phyloP scores from a whole-genome alignment of 2,797 vertebrate genomes.

The Oreonectes daqikongensis region DNA sequence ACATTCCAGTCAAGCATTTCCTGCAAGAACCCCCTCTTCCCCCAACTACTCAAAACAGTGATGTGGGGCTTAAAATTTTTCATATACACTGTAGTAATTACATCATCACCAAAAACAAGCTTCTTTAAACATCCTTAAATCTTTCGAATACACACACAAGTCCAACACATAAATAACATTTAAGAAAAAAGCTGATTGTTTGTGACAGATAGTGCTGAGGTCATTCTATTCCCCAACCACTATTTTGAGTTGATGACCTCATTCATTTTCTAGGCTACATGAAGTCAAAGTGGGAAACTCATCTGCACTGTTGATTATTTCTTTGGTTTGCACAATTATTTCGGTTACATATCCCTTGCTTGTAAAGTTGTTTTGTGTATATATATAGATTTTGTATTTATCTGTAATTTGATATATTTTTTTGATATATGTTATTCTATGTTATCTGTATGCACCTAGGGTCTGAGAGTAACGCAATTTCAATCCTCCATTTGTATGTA shows the following conservation, averaged over 20 bases:
- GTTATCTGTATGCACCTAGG: too few species aligned
- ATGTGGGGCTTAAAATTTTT: background rate
- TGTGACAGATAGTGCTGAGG: constrained; percentile 27
- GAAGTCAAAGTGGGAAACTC: constrained; percentile 24
- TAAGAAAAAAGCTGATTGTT: constrained; percentile 14
- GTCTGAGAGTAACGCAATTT: too few species aligned
- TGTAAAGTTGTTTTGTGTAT: too few species aligned
- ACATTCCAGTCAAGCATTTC: constrained; percentile 28
- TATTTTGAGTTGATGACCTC: constrained; percentile 18
- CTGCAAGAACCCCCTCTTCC: background rate
- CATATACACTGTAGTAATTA: too few species aligned
- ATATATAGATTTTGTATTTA: too few species aligned
- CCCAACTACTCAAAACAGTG: background rate
- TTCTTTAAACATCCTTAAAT: background rate
- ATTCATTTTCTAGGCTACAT: constrained; percentile 6
- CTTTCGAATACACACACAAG: background rate
- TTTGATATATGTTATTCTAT: too few species aligned
- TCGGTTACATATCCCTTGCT: too few species aligned
- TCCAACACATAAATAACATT: background rate
- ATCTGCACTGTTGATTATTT: too few species aligned
- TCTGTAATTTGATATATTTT: too few species aligned
- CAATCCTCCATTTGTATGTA: too few species aligned
- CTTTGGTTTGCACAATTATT: too few species aligned
- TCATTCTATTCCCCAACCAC: constrained; percentile 15
- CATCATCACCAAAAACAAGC: background rate